Evolutionary conservation across 2,113 vertebrate species (phyloP).

Genomic region (Entosphenus tridentatus): DNA sequence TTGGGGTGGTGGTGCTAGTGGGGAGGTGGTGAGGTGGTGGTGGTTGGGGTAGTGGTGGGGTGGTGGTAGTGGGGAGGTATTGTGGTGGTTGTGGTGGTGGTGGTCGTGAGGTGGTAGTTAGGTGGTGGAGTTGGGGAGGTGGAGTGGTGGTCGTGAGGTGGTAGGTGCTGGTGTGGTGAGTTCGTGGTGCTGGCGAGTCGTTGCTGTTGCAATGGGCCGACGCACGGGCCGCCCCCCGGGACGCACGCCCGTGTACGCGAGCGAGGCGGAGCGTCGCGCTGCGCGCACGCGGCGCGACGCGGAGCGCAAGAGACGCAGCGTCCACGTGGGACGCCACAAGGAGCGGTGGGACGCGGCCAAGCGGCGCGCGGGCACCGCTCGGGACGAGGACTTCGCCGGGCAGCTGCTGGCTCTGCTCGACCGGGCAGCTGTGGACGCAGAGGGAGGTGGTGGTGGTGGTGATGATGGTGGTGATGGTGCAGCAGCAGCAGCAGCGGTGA

Average conservation of each 20-base stretch:
- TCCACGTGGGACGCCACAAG: neutral
- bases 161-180: no score
- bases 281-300: neutral
- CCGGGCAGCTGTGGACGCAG: neutral
- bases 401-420: neutral
- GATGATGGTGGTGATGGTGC: neutral
- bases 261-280: neutral
- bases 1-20: no score
- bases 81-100: no score
- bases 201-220: neutral
- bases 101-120: no score
- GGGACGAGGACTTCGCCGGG: conserved; percentile 1
- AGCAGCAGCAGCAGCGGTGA: neutral
- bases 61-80: no score
- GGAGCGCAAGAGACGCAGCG: conserved; percentile 3
- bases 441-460: neutral
- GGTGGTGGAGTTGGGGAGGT: no score
- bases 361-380: neutral
- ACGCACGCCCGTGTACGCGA: neutral
- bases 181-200: no score
- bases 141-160: no score
- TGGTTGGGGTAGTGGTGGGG: no score
- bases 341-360: neutral
- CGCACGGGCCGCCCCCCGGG: neutral
- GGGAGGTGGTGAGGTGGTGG: no score